Evolutionary conservation across 2,113 vertebrate genomes (phyloP).

Genomic region (Xenus cinereus): DNA sequence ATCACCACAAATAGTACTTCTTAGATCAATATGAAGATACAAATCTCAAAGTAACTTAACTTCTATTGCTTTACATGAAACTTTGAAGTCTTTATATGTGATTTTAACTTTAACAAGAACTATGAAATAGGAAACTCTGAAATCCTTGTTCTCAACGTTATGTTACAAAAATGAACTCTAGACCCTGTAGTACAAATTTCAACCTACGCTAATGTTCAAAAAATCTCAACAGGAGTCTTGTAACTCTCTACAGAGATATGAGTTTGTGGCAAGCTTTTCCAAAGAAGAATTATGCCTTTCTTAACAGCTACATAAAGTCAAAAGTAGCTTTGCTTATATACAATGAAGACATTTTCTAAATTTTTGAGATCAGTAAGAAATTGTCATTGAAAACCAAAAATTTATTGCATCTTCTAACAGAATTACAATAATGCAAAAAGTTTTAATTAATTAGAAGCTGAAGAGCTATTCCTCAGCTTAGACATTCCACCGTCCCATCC

Average conservation of each 20-base stretch:
- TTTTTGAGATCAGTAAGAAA: constrained; percentile 28
- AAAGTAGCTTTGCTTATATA: background rate
- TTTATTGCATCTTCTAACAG: background rate
- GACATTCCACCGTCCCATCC: background rate
- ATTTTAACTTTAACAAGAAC: background rate
- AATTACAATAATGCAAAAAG: constrained; percentile 36
- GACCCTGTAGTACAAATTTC: background rate
- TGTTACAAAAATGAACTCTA: background rate
- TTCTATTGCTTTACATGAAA: background rate
- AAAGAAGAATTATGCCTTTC: background rate
- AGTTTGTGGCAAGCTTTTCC: background rate
- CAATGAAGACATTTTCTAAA: background rate
- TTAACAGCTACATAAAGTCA: constrained; percentile 3
- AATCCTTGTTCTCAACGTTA: background rate
- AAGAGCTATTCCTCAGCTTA: background rate
- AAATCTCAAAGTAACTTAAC: background rate
- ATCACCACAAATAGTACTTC: accelerated
- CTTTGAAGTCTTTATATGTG: background rate
- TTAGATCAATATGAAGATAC: background rate
- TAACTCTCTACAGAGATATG: background rate
- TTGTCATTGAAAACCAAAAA: background rate
- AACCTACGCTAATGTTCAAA: background rate
- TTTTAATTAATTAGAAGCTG: constrained; percentile 21
- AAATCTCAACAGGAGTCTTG: background rate
- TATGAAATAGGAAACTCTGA: background rate